phyloP scores from a whole-genome alignment of 1,140 invertebrate species.

The Micrasema longulum region DNA sequence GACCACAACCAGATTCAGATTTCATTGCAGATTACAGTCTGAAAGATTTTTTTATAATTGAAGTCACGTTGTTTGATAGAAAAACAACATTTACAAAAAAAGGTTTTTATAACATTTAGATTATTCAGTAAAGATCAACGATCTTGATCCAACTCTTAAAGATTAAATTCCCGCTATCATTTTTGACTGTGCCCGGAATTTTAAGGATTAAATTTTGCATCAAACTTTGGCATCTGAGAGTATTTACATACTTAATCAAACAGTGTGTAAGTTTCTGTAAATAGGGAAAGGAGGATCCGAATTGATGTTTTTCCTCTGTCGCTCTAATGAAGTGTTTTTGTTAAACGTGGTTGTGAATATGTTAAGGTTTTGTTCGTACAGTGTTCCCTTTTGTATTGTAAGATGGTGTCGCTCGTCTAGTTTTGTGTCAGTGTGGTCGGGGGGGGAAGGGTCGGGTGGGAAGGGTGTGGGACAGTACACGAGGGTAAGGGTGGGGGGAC shows the following conservation, averaged over 20 bases:
- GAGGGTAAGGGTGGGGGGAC: constrained; percentile 27
- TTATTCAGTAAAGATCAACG: too few relatives aligned
- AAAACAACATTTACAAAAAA: too few relatives aligned
- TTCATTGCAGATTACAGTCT: too few relatives aligned
- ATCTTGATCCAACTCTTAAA: too few relatives aligned
- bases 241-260: constrained; percentile 29
- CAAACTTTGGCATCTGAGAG: constrained; percentile 2
- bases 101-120: too few relatives aligned
- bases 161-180: neutral
- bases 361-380: constrained; percentile 58
- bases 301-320: constrained; percentile 34
- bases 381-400: constrained; percentile 58
- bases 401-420: constrained; percentile 54
- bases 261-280: constrained; percentile 17
- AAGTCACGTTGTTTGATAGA: too few relatives aligned
- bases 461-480: constrained; percentile 2
- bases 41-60: too few relatives aligned
- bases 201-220: constrained; percentile 7
- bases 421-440: constrained; percentile 45
- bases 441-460: constrained; percentile 20
- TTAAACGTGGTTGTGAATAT: constrained; percentile 54
- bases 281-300: constrained; percentile 30
- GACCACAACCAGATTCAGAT: too few relatives aligned
- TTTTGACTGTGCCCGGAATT: neutral
- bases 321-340: constrained; percentile 52